Evolutionary conservation across 2,797 vertebrate species (phyloP).

Genomic region (Parauchenoglanis ngamensis): DNA sequence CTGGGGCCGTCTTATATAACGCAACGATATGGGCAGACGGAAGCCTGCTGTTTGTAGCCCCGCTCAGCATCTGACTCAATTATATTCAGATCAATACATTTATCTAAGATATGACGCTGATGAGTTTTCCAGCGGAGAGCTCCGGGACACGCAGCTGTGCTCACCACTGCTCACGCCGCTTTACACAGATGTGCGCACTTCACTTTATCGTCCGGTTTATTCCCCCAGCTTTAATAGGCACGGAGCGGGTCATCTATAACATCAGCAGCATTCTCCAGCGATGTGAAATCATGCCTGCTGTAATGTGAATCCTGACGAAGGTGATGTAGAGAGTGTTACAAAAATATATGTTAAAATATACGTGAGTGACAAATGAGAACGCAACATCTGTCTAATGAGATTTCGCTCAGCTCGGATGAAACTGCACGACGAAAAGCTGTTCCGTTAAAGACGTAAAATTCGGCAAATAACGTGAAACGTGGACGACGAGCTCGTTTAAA

Average conservation of each 20-base stretch:
- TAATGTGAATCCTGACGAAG: background rate
- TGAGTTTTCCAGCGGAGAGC: slow-evolving; percentile 1
- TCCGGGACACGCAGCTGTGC: slow-evolving; percentile 11
- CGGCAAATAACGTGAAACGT: background rate
- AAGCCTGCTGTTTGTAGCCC: background rate
- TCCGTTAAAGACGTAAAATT: background rate
- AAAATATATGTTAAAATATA: no score
- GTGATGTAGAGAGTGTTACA: background rate
- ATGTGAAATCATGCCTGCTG: no score
- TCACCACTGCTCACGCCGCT: background rate
- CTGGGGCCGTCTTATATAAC: background rate
- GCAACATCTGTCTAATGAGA: background rate
- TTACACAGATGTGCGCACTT: background rate
- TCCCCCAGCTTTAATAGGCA: background rate
- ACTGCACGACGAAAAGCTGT: background rate
- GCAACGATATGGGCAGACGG: background rate
- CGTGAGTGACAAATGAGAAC: background rate
- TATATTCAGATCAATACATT: background rate
- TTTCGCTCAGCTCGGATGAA: background rate
- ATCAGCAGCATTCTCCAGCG: no score
- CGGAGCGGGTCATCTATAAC: background rate
- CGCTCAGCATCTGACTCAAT: background rate
- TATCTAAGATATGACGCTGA: slow-evolving; percentile 2
- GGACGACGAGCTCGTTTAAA: background rate
- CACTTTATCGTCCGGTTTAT: background rate